Base-by-base conservation (phyloP, 2,797 vertebrate genomes). In the Heterohyrax brucei region DNA sequence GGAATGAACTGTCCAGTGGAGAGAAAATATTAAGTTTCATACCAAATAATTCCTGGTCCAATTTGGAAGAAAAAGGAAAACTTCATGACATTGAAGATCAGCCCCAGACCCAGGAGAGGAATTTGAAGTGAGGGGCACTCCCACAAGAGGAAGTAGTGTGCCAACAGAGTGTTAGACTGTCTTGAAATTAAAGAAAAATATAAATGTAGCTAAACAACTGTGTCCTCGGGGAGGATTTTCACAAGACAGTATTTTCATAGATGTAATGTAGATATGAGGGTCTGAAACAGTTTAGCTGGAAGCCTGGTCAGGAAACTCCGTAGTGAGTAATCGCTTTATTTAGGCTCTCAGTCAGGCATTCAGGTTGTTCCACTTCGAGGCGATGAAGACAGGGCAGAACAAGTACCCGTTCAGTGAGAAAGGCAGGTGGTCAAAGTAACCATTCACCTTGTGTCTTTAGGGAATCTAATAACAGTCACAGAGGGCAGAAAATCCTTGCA, bases 361-460 rank as follows among this genome's bases (percentile, higher is more conserved):
- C 46, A 33, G 44, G 12, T 77, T 88, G 39, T 76, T 88, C 21
- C 19, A 48, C 44, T 24, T 48, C 16, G 44, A 64, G 50, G 64
- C 28, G n/a, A 12, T 30, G 72, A 19, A 48, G 59, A 61, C 2
- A 24, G 24, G 39, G 48, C 12, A 72, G 66, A 56, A 72, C 70
- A 70, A 24, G 12, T 24, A 39, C 13, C 10, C 28, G 66, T 48
- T 68, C 53, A 19, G 33, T 61, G 33, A 8, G 18, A 72, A 44
- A 44, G 33, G 13, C 7, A 73, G 22, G 16, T 39, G 33, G n/a
- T 39, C 70, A 73, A 39, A 39, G 13, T 21, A 73, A 96, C 95
- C 44, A 86, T 66, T 44, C 86, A 95, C 39, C n/a, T 3, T 1
- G 94, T 91, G 4, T 95, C 89, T 93, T 96, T 39, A 88, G 75